Evolutionary conservation across 2,888 invertebrate species (phyloP).

Genomic region (Drosophila hamatofila): DNA sequence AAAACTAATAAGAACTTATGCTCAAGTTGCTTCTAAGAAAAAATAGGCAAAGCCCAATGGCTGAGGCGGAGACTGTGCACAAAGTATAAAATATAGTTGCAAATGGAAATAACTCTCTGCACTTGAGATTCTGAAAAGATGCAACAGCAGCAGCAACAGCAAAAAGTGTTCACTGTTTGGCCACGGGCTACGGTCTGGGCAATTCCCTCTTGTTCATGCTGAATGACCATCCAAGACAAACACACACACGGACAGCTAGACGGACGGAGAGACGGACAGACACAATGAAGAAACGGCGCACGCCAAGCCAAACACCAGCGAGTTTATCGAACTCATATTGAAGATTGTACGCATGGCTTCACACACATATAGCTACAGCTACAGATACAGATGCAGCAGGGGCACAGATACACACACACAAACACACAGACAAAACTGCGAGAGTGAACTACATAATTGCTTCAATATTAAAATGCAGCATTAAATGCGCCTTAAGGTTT

Average conservation of each 20-base stretch:
- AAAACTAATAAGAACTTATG: constrained; percentile 39
- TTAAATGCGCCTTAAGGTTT: constrained; percentile 36
- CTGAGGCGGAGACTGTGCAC: constrained; percentile 25
- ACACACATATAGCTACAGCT: constrained; percentile 37
- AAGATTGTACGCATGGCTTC: constrained; percentile 81
- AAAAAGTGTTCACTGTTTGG: constrained; percentile 6
- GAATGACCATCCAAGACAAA: constrained; percentile 66
- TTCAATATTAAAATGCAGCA: constrained; percentile 48
- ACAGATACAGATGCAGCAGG: constrained; percentile 16
- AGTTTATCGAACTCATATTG: constrained; percentile 81
- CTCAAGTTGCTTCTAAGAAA: constrained; percentile 35
- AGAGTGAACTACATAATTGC: constrained; percentile 60
- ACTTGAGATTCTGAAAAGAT: constrained; percentile 45
- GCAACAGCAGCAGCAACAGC: constrained; percentile 22
- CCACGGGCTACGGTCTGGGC: constrained; percentile 12
- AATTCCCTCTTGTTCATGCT: constrained; percentile 65
- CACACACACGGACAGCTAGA: constrained; percentile 27
- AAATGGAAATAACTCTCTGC: constrained; percentile 39
- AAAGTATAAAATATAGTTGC: constrained; percentile 50
- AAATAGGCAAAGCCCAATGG: constrained; percentile 3
- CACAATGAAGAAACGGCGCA: constrained; percentile 68
- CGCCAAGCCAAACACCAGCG: constrained; percentile 77
- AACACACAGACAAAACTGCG: constrained; percentile 33
- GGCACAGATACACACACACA: constrained; percentile 23
- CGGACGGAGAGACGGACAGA: constrained; percentile 48